phyloP scores from a whole-genome alignment of 1,140 invertebrate genomes.

The Cherax quadricarinatus region DNA sequence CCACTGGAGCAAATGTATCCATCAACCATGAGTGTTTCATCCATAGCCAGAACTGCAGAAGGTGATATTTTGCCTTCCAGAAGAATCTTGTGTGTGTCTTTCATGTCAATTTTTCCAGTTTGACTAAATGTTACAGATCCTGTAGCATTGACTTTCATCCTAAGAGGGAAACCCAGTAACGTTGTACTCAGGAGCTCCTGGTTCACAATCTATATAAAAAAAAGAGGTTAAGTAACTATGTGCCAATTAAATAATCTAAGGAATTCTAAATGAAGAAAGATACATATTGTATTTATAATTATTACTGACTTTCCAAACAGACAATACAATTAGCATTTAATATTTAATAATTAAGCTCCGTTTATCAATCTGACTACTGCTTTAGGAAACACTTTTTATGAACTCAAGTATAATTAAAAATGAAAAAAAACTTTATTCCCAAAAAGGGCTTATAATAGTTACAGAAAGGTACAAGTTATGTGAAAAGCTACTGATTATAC shows the following conservation, averaged over 20 bases:
- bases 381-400: no score
- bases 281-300: no score
- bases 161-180: constrained; percentile 53
- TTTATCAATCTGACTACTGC: no score
- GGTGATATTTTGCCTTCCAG: constrained; percentile 45
- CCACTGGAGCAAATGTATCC: constrained; percentile 41
- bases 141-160: constrained; percentile 42
- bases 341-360: no score
- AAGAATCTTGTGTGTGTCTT: neutral
- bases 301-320: neutral
- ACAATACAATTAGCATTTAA: neutral
- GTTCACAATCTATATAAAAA: constrained; percentile 36
- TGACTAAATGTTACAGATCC: constrained; percentile 7
- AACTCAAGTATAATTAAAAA: no score
- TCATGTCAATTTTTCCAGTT: neutral
- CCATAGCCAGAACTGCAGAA: constrained; percentile 31
- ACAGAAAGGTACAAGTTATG: no score
- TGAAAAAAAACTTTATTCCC: no score
- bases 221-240: neutral
- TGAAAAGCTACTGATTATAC: no score
- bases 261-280: neutral
- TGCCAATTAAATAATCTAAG: neutral
- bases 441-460: no score
- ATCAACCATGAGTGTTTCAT: constrained; percentile 29
- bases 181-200: constrained; percentile 51